Evolutionary conservation across 1,140 invertebrate species (phyloP), one percentile per base, ranked within the genome.

Genomic region (Psix sp.): DNA sequence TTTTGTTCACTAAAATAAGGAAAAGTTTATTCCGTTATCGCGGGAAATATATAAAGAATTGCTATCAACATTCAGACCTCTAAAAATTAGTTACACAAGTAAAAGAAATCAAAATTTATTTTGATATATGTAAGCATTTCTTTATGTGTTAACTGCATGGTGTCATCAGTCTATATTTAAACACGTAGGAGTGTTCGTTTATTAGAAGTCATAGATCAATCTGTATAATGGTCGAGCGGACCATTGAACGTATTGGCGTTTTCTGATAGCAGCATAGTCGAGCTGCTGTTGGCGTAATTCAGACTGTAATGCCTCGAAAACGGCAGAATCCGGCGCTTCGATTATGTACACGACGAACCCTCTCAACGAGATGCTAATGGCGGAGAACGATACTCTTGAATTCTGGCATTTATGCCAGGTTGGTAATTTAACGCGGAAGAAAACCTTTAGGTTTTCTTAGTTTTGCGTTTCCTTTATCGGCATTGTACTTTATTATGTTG

Each of bases 221-320:
- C 46, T 42, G 74, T 66, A 83, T 80, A 83, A 82, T 82, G 56
- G 74, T 42, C 42, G 15, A 48, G 67, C 73, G 80, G 81, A 77
- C 39, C 21, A 59, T 59, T 68, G 78, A 82, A 72, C 74, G 81
- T 83, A 84, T 83, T 82, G 82, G 80, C 79, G 79, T 77, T 83
- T 79, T 80, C 77, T 81, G n/a, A n/a, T n/a, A 77, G 70, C 75
- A 76, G 43, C 57, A 66, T 43, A 56, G 60, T 57, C 67, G 78
- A 79, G 52, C 74, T 68, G 68, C 68, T 75, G 74, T 75, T 77
- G 43, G 59, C 67, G 76, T 83, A 82, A 82, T 77, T 82, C 77
- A 80, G 79, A 82, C 77, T 71, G 72, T 70, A 76, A 81, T 74
- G 71, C 67, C 52, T 52, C 66, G 74, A 78, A 79, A 79, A 80